Evolutionary conservation across 2,797 vertebrate species (phyloP).

Genomic region (Bryconaethiops microstoma): DNA sequence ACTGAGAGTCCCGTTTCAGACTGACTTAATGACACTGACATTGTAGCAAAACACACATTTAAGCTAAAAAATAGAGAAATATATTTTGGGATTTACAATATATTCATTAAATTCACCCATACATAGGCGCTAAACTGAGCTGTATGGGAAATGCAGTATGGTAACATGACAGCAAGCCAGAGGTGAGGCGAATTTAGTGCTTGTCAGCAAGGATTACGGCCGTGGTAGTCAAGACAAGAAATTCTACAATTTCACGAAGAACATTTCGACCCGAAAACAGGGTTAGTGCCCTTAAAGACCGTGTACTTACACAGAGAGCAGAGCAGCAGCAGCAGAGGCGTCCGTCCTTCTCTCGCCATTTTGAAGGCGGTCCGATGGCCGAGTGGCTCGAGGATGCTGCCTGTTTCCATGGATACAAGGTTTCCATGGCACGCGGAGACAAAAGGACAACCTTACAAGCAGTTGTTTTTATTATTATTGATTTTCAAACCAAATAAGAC

Average conservation of each 20-base stretch:
- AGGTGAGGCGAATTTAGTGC: slow-evolving; percentile 26
- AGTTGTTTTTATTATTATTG: too few relatives aligned
- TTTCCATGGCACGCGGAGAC: slow-evolving; percentile 39
- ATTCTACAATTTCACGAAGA: slow-evolving; percentile 20
- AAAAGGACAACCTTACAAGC: background rate
- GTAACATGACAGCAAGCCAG: background rate
- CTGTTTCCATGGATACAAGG: slow-evolving; percentile 81
- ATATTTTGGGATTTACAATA: background rate
- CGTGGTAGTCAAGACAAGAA: background rate
- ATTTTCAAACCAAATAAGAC: background rate
- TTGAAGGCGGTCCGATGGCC: slow-evolving; percentile 68
- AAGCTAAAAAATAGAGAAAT: background rate
- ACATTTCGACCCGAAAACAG: slow-evolving; percentile 24
- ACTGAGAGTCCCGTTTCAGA: slow-evolving; percentile 17
- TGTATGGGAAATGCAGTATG: background rate
- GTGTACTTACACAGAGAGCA: slow-evolving; percentile 72
- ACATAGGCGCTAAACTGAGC: too few relatives aligned
- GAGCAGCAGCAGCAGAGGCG: slow-evolving; percentile 62
- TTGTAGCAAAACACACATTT: background rate
- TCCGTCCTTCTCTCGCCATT: slow-evolving; percentile 77
- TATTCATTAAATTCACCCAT: background rate
- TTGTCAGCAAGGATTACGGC: background rate
- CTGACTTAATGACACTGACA: background rate
- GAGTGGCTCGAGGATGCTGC: slow-evolving; percentile 72
- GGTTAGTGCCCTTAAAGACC: slow-evolving; percentile 41